Base-by-base conservation (phyloP, 2,113 vertebrate species). In the Erinaceus europaeus region DNA sequence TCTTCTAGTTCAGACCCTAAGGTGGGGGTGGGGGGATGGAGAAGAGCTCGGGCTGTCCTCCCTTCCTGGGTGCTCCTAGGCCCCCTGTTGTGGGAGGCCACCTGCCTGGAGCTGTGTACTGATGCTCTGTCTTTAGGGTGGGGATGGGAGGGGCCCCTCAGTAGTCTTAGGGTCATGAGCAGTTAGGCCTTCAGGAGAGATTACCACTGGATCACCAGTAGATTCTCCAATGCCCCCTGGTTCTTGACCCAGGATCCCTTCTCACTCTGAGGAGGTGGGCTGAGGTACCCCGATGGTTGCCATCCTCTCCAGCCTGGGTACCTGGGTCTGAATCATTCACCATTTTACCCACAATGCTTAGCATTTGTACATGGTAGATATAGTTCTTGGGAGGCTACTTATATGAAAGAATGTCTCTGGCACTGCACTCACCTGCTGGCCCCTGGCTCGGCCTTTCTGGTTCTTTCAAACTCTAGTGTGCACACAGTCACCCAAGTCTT, bases 331-430 rank as follows among this genome's bases (percentile, higher is more conserved):
- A 83, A 9, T 68, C 50, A 14, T 18, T 76, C 42, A 64, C 46
- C n/a, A 4, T 32, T 78, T 68, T 52, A 18, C 52, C 59, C 15
- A n/a, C 20, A 88, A 1, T 40, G 55, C 62, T 50, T 73, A 55
- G 9, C 29, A 57, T 84, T 52, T 64, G 64, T 10, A 82, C 53
- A 42, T 36, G 36, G 34, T 42, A 76, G 50, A 71, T 85, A 25
- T 76, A 84, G 68, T 91, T 77, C 71, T 64, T 40, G 23, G 78
- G 21, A 84, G 59, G 48, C 64, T 48, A 27, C 68, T 50, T 85
- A 67, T 90, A 62, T 57, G 77, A 55, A 77, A 65, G 67, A 79
- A 27, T 75, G 27, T 50, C 20, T 27, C 50, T 52, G 67, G 59
- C 20, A 44, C 44, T 67, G 67, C 42, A 15, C 18, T 52, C 44